phyloP scores from a whole-genome alignment of 2,888 invertebrate genomes.

The Volucella inflata region DNA sequence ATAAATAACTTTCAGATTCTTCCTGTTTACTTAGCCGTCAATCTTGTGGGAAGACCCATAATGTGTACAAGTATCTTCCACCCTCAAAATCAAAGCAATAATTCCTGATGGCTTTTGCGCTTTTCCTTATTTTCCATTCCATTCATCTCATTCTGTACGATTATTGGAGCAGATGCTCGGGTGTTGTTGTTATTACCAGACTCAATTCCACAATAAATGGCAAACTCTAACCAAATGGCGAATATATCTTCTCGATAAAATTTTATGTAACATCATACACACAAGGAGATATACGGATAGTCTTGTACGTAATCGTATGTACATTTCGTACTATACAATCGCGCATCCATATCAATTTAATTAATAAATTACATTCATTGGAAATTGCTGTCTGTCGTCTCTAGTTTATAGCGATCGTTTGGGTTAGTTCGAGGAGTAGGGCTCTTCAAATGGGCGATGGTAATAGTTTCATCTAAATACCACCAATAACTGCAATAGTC shows the following conservation, averaged over 20 bases:
- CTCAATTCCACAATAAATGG: not conserved
- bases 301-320: too few relatives aligned
- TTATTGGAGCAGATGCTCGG: constrained; percentile 18
- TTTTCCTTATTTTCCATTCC: not conserved
- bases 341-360: constrained; percentile 71
- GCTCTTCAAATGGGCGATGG: not conserved
- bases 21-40: constrained; percentile 59
- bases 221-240: constrained; percentile 10
- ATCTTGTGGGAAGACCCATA: constrained; percentile 18
- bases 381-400: constrained; percentile 43
- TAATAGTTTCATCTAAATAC: constrained; percentile 17
- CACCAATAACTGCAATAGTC: not conserved
- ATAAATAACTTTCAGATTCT: constrained; percentile 60
- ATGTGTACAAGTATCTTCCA: constrained; percentile 6
- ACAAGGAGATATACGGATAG: constrained; percentile 1
- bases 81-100: constrained; percentile 2
- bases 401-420: constrained; percentile 35
- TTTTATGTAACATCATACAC: constrained; percentile 55
- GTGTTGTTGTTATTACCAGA: not conserved
- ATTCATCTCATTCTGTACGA: not conserved
- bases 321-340: constrained; percentile 65
- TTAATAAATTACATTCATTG: constrained; percentile 65
- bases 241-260: constrained; percentile 41
- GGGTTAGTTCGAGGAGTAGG: not conserved
- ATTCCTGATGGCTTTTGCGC: not conserved